Percentiles rank a stretch among this genome's conserved stretches.
These are phyloP conservation scores for Drosophila atripex DNA, from an alignment of 2,888 invertebrate genomes.

Conservation along the genomic window DNA sequence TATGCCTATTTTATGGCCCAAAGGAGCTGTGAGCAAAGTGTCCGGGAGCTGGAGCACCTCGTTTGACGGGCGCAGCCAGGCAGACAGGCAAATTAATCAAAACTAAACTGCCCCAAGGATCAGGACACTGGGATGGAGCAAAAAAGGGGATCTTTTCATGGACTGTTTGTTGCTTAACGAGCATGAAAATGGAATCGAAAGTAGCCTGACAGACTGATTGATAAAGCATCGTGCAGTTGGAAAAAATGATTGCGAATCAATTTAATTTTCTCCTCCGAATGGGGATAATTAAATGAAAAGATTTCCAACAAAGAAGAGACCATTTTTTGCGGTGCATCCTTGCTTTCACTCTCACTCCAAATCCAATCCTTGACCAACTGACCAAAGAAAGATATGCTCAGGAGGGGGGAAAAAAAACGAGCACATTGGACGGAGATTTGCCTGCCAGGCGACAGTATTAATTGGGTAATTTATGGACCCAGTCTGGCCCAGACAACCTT, in stretches of 20 bases:
- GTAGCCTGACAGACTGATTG: conserved; percentile 68
- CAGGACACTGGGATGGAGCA: conserved; percentile 25
- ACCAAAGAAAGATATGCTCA: conserved; percentile 13
- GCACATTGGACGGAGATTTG: conserved; percentile 11
- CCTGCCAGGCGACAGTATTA: conserved; percentile 51
- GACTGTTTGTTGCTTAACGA: conserved; percentile 69
- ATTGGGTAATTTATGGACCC: conserved; percentile 63
- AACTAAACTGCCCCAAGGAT: conserved; percentile 74
- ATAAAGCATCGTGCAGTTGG: conserved; percentile 54
- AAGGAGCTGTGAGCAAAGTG: conserved; percentile 12
- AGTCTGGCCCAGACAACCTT: conserved; percentile 38
- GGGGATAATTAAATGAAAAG: conserved; percentile 1
- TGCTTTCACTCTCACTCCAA: background rate
- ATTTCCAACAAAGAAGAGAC: background rate
- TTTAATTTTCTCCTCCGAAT: no score
- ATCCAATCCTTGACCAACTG: conserved; percentile 31
- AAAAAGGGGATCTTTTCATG: conserved; percentile 49
- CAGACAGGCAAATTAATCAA: conserved; percentile 75
- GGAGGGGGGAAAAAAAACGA: background rate
- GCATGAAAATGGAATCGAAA: conserved; percentile 77
- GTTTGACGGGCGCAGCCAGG: conserved; percentile 56
- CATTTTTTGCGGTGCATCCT: background rate
- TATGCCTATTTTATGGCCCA: conserved; percentile 45
- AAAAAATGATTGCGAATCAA: background rate
- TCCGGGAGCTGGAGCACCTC: conserved; percentile 39